Percentiles rank a stretch among this genome's conserved stretches.
Conservation (phyloP, 1,140 invertebrate species). For the Ptiloglossa arizonensis region DNA sequence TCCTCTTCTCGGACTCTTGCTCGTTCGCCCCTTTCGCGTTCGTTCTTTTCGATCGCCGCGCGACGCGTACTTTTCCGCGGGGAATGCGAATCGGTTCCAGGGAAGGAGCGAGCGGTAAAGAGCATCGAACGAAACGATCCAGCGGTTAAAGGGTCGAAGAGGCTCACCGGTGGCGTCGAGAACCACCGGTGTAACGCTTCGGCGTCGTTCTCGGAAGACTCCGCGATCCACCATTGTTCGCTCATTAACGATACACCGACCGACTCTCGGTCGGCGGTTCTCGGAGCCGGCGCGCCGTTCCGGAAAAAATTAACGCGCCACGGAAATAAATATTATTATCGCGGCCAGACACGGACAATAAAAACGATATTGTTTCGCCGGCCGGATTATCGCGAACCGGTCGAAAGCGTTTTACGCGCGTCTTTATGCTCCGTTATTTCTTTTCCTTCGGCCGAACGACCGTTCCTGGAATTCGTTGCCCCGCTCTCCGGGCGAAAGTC, state of each 20-base stretch:
- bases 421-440: conserved; percentile 41
- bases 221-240: conserved; percentile 20
- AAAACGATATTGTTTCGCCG: conserved; percentile 42
- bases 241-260: conserved; percentile 9
- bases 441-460: conserved; percentile 5
- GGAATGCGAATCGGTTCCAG: no score
- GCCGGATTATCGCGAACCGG: conserved; percentile 27
- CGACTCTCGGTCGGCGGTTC: conserved; percentile 5
- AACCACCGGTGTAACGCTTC: not conserved
- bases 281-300: conserved; percentile 13
- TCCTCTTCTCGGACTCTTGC: not conserved
- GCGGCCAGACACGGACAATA: conserved; percentile 27
- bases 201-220: conserved; percentile 6
- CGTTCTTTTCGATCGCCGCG: not conserved
- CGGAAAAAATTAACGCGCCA: conserved; percentile 33
- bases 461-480: conserved; percentile 37
- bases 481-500: not conserved
- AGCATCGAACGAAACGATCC: no score
- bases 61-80: no score
- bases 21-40: conserved; percentile 14
- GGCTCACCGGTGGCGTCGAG: not conserved
- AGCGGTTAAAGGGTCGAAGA: no score
- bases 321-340: conserved; percentile 47
- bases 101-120: no score
- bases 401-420: conserved; percentile 46